Base-by-base conservation (phyloP, 2,113 vertebrate species). In the Oncorhynchus clarkii region DNA sequence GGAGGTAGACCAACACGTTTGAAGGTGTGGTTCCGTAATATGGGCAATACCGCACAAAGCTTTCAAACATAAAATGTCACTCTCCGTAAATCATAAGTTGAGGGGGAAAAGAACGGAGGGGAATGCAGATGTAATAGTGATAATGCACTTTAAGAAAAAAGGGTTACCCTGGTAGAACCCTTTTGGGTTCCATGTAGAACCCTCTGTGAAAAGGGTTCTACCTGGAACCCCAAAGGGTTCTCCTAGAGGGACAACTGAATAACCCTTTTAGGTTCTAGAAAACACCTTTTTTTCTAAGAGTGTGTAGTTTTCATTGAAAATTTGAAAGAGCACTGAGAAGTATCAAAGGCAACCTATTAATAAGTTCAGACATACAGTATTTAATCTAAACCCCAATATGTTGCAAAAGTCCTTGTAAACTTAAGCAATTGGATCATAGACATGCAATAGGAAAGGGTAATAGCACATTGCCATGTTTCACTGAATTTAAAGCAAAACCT, bases 401-500 rank as follows among this genome's bases (percentile, higher is more conserved):
- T 54, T 18, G 51, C 51, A 54, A 18, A 54, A 26, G 5, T 45
- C 39, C 16, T 12, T 45, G 45, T 26, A 70, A 68, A 24, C 20
- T 26, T 8, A 70, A 70, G 45, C n/a, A 26, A 39, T 26, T 45
- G 2, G 1, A 3, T 70, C 20, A 27, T 66, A 29, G 16, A 16
- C 71, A 29, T 34, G 5, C 54, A 60, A 20, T 27, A 9, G 8
- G 16, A 59, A 72, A 60, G 18, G 49, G 12, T 71, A 5, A 18
- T 51, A 45, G 5, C 20, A 39, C 26, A 62, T 39, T 13, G 29
- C 14, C 29, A 9, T 24, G 51, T 70, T 78, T 60, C 31, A 57
- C 70, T 5, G 20, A 60, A 71, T n/a, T 13, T 68, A 62, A 80
- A 76, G 49, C 22, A 60, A 74, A 59, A 31, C 22, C 27, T 34